phyloP scores from a whole-genome alignment of 1,140 invertebrate species.

The Trachymyrmex cornetzi region DNA sequence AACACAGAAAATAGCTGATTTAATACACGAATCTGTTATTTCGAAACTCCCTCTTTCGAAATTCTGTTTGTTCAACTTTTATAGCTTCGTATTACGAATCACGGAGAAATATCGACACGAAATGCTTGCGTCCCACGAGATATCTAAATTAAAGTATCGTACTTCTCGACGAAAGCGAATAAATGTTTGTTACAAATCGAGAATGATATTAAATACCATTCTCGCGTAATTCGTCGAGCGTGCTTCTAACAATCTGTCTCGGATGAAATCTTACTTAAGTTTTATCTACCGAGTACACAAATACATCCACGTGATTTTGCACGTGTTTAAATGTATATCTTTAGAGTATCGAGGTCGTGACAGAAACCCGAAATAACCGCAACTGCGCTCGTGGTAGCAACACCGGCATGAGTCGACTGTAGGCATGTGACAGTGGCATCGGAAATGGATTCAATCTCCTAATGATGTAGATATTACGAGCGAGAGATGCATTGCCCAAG shows the following conservation, averaged over 20 bases:
- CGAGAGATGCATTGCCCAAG: not conserved
- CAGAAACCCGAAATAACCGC: conserved; percentile 32
- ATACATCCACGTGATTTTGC: conserved; percentile 20
- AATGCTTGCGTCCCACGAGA: not conserved
- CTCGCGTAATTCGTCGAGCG: not conserved
- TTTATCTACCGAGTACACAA: not conserved
- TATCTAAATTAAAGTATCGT: not conserved
- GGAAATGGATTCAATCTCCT: conserved; percentile 58
- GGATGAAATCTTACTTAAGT: not conserved
- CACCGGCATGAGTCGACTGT: conserved; percentile 6
- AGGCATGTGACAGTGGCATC: conserved; percentile 37
- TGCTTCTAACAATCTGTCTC: not conserved
- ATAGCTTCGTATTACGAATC: not conserved
- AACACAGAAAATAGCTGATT: not conserved
- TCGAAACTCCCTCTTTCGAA: not conserved
- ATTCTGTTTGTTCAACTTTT: not conserved
- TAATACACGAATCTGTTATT: not conserved
- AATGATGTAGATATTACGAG: conserved; percentile 51
- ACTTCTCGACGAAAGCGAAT: too few relatives aligned
- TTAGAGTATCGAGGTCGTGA: conserved; percentile 19
- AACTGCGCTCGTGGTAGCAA: not conserved
- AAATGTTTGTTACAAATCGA: not conserved
- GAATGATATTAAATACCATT: not conserved
- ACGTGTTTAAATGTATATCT: conserved; percentile 21
- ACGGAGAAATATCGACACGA: not conserved